Conservation (phyloP, 1,140 invertebrate genomes). For the Drosophila teissieri region DNA sequence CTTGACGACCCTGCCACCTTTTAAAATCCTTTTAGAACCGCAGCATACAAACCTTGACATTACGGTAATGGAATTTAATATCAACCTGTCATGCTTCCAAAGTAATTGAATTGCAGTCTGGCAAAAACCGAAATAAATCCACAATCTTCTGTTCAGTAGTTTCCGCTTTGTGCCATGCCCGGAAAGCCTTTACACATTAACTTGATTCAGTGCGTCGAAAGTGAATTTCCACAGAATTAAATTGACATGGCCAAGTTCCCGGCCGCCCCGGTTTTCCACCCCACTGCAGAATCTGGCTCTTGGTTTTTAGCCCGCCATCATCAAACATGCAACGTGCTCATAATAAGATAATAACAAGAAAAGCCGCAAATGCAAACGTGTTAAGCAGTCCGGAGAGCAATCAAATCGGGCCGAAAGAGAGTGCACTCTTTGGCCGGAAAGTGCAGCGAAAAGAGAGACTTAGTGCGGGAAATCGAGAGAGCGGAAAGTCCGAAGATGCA, state of each 20-base stretch:
- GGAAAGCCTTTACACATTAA: slow-evolving; percentile 39
- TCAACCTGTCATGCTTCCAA: slow-evolving; percentile 25
- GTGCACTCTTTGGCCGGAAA: slow-evolving; percentile 25
- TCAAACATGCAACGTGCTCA: slow-evolving; percentile 57
- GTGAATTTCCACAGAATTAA: slow-evolving; percentile 45
- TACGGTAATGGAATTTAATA: slow-evolving; percentile 32
- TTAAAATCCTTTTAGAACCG: neutral
- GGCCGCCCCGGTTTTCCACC: slow-evolving; percentile 10
- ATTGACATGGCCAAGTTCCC: slow-evolving; percentile 31
- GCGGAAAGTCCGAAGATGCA: slow-evolving; percentile 33
- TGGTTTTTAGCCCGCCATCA: slow-evolving; percentile 3
- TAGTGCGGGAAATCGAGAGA: slow-evolving; percentile 19
- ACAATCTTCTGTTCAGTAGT: neutral
- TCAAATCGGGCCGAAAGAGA: slow-evolving; percentile 7
- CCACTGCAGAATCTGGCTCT: slow-evolving; percentile 17
- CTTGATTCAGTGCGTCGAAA: slow-evolving; percentile 46
- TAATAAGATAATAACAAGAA: slow-evolving; percentile 68
- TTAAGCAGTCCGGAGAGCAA: slow-evolving; percentile 23
- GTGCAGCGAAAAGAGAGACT: slow-evolving; percentile 55
- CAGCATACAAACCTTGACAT: slow-evolving; percentile 11
- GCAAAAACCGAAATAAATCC: slow-evolving; percentile 23
- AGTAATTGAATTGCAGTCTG: slow-evolving; percentile 59
- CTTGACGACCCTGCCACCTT: neutral
- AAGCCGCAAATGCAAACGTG: slow-evolving; percentile 59
- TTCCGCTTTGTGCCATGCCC: neutral